Conservation (phyloP, 64 coral and sea anemone species). For the Porites australiensis region DNA sequence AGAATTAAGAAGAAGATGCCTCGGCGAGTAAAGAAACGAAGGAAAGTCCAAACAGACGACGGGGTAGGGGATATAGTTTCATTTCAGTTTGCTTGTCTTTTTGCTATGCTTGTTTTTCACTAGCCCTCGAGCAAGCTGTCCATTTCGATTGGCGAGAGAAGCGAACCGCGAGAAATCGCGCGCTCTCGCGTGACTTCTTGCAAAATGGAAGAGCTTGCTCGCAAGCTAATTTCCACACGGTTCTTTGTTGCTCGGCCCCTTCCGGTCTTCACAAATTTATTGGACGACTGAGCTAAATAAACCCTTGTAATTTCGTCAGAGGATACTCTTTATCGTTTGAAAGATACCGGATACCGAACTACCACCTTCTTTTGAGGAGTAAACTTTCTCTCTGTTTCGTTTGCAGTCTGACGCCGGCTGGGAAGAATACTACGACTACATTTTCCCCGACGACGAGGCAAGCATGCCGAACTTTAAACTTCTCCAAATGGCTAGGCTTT, state of each 20-base stretch:
- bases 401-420: slow-evolving; percentile 94
- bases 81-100: not conserved
- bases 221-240: too few relatives aligned
- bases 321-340: too few relatives aligned
- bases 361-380: not conserved
- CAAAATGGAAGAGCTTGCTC: too few relatives aligned
- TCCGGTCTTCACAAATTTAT: too few relatives aligned
- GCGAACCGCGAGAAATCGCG: too few relatives aligned
- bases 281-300: too few relatives aligned
- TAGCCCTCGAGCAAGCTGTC: not conserved
- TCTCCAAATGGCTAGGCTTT: slow-evolving; percentile 95
- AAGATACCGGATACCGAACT: too few relatives aligned
- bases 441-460: slow-evolving; percentile 98
- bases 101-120: not conserved
- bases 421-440: slow-evolving; percentile 99
- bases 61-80: slow-evolving; percentile 54
- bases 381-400: not conserved
- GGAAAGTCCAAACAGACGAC: slow-evolving; percentile 94
- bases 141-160: not conserved
- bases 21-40: slow-evolving; percentile 85
- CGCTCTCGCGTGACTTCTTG: too few relatives aligned
- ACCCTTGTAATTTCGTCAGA: too few relatives aligned
- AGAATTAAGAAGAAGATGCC: slow-evolving; percentile 92
- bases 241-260: too few relatives aligned
- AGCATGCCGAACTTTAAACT: slow-evolving; percentile 96